These are phyloP conservation scores for Amaurobius ferox DNA, from an alignment of 2,888 invertebrate species.

Conservation along the genomic window DNA sequence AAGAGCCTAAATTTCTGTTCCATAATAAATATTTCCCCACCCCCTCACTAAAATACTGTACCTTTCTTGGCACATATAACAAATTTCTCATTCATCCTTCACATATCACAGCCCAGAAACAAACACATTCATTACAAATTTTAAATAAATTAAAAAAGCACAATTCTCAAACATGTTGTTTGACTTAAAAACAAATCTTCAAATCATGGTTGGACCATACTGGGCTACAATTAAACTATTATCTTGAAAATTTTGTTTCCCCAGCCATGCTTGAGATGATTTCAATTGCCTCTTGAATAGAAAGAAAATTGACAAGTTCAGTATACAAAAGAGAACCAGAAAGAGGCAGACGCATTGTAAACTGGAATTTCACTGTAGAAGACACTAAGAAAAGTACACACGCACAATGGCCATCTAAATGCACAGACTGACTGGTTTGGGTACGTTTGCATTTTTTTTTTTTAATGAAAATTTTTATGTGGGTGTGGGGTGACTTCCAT, in stretches of 20 bases:
- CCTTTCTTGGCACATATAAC: too few species aligned
- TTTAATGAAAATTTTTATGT: not conserved
- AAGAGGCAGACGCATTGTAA: constrained; percentile 30
- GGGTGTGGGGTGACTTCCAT: constrained; percentile 37
- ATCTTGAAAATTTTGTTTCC: not conserved
- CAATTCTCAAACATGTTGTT: too few species aligned
- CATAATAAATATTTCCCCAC: too few species aligned
- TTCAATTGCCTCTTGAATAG: not conserved
- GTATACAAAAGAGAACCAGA: not conserved
- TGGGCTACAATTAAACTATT: not conserved
- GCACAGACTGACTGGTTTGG: constrained; percentile 63
- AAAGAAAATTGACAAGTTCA: constrained; percentile 4
- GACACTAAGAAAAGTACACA: constrained; percentile 53
- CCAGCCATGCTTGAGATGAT: not conserved
- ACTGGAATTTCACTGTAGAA: constrained; percentile 45
- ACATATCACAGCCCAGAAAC: too few species aligned
- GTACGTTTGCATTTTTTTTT: constrained; percentile 26
- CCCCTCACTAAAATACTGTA: too few species aligned
- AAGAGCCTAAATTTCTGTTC: too few species aligned
- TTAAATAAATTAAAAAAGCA: too few species aligned
- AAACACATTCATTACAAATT: too few species aligned
- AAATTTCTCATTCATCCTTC: too few species aligned
- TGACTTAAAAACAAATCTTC: too few species aligned
- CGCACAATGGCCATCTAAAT: constrained; percentile 62
- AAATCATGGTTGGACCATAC: constrained; percentile 11